These are phyloP conservation scores for Stichodactyla mertensii DNA, from an alignment of 64 coral and sea anemone species.

Conservation along the genomic window DNA sequence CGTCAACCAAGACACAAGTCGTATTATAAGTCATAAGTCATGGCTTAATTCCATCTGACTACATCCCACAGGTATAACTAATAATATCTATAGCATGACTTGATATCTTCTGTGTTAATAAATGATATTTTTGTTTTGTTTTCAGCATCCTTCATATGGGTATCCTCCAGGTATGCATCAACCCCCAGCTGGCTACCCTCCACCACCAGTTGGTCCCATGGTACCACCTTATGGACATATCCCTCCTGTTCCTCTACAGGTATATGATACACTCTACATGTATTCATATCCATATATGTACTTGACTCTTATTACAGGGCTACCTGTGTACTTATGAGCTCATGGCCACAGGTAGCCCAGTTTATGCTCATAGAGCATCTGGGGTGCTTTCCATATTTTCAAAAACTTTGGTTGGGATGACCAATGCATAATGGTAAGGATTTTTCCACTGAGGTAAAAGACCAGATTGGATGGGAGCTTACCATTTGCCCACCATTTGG, in stretches of 20 bases:
- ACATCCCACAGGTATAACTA: not conserved
- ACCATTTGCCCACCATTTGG: too few species aligned
- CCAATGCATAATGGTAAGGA: too few species aligned
- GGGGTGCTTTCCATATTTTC: too few species aligned
- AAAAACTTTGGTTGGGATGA: too few species aligned
- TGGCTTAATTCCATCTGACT: not conserved
- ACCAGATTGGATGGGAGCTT: too few species aligned
- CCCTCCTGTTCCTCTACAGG: constrained; percentile 17
- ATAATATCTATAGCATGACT: not conserved
- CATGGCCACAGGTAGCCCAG: too few species aligned
- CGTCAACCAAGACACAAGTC: not conserved
- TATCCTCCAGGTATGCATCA: constrained; percentile 11
- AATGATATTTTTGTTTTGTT: not conserved
- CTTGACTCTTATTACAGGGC: not conserved
- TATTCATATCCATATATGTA: not conserved
- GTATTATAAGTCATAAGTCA: not conserved
- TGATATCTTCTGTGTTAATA: not conserved
- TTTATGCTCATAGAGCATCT: too few species aligned
- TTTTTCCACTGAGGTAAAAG: too few species aligned
- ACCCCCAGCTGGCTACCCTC: not conserved
- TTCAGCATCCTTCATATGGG: not conserved
- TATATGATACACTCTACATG: not conserved
- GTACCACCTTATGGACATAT: constrained; percentile 31
- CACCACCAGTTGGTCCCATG: not conserved
- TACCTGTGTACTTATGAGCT: too few species aligned